Base-by-base conservation (phyloP, 1,140 invertebrate species). In the Panonychus citri region DNA sequence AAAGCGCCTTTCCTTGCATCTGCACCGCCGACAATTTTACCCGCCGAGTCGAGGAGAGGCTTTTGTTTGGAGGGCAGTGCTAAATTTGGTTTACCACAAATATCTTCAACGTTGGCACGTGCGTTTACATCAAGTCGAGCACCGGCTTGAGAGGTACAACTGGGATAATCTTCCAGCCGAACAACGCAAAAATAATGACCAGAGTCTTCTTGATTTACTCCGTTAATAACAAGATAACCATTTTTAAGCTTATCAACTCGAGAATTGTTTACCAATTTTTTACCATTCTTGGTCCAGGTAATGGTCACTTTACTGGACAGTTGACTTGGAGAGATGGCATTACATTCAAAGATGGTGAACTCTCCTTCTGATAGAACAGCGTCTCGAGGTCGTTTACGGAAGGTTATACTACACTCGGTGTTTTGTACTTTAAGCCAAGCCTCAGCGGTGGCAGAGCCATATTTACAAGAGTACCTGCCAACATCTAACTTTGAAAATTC, bases 1-100 rank as follows among this genome's bases (percentile, higher is more conserved):
- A 63, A 62, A 30, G 57, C 61, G 3, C 64, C 64, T 43, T 56
- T 58, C 24, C 43, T 25, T 1, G 63, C 59, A 19, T 62, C 59
- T 19, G 53, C 55, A 13, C 63, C 64, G 15, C 64, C 64, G 13
- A 66, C 62, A 52, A 64, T 65, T 56, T 64, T 65, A 1, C 59
- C 61, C 25, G 58, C 42, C 12, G 43, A n/a, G 21, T 59, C 56
- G 25, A 60, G 39, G 28, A 50, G 24, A 3, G 53, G 56, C 48
- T 61, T 59, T n/a, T 53, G 50, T 5, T 53, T 59, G 1, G 37
- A 48, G 12, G 57, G 55, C 17, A 53, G 55, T 21, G 57, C 59
- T 13, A 53, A 48, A 43, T 51, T 61, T 21, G 61, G 62, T 37
- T 48, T 57, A 28, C 64, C 64, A 53, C 64, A 64, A 54, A 64